These are phyloP conservation scores for Nudaria mundana DNA, from an alignment of 2,888 invertebrate species.

Conservation along the genomic window DNA sequence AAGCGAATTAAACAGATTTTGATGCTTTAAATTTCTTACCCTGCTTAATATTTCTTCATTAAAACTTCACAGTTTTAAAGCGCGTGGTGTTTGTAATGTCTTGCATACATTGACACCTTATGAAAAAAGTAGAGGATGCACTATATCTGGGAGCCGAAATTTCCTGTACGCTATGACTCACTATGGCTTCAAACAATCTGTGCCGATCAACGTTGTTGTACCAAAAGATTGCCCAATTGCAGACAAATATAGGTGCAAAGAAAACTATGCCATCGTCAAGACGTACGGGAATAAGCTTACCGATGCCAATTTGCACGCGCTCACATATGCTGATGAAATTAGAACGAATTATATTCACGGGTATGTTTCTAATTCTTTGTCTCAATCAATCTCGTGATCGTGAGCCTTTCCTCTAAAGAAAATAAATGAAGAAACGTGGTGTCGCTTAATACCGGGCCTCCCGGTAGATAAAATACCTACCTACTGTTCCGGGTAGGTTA, in stretches of 20 bases:
- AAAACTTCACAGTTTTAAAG: slow-evolving; percentile 42
- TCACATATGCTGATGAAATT: slow-evolving; percentile 44
- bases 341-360: slow-evolving; percentile 47
- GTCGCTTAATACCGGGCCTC: no score
- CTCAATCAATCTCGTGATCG: no score
- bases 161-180: slow-evolving; percentile 47
- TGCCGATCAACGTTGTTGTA: slow-evolving; percentile 48
- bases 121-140: slow-evolving; percentile 46
- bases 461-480: no score
- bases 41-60: no score
- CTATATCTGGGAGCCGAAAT: slow-evolving; percentile 48
- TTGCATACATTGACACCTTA: slow-evolving; percentile 35
- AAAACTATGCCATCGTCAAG: slow-evolving; percentile 50
- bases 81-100: slow-evolving; percentile 49
- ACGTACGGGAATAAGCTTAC: slow-evolving; percentile 42
- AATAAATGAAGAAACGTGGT: no score
- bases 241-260: slow-evolving; percentile 44
- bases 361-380: no score
- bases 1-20: slow-evolving; percentile 13
- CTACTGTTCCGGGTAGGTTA: no score
- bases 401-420: no score
- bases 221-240: slow-evolving; percentile 44
- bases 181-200: slow-evolving; percentile 44
- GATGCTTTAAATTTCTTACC: no score
- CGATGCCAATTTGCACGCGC: slow-evolving; percentile 47